Conservation (phyloP, 2,113 vertebrate genomes). For the Callopanchax toddi region DNA sequence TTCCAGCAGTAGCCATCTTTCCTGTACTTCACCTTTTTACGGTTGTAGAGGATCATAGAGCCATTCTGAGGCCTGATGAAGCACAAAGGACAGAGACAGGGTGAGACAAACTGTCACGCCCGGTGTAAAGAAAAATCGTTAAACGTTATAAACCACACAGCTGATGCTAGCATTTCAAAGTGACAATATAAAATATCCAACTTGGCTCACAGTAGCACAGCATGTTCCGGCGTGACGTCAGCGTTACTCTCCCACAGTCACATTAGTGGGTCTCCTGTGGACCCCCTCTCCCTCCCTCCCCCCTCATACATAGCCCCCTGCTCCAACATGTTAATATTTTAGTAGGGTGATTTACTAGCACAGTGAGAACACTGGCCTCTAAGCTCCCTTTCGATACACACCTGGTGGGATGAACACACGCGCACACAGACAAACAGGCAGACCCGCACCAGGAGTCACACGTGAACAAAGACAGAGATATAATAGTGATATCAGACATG, state of each 20-base stretch:
- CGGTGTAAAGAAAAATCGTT: not conserved
- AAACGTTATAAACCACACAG: not conserved
- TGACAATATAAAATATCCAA: not conserved
- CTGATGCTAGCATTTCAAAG: not conserved
- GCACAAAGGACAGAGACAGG: conserved; percentile 12
- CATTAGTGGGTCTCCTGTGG: conserved; percentile 25
- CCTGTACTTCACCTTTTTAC: conserved; percentile 93
- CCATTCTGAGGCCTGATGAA: conserved; percentile 87
- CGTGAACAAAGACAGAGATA: conserved; percentile 45
- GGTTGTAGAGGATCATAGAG: conserved; percentile 92
- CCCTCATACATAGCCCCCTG: conserved; percentile 38
- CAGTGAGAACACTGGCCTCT: conserved; percentile 63
- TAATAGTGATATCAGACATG: conserved; percentile 51
- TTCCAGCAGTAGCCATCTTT: conserved; percentile 96
- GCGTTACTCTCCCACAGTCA: conserved; percentile 25
- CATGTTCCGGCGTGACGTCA: conserved; percentile 25
- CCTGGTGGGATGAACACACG: conserved; percentile 45
- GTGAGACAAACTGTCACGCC: not conserved
- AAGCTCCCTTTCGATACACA: conserved; percentile 53
- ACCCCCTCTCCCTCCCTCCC: conserved; percentile 11
- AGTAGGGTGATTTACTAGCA: conserved; percentile 69
- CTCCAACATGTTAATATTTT: conserved; percentile 70
- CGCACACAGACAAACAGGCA: conserved; percentile 24
- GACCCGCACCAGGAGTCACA: conserved; percentile 23
- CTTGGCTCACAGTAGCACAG: conserved; percentile 4